These are phyloP conservation scores for Sinocyclocheilus rhinocerous DNA, from an alignment of 2,113 vertebrate genomes.

Conservation along the genomic window DNA sequence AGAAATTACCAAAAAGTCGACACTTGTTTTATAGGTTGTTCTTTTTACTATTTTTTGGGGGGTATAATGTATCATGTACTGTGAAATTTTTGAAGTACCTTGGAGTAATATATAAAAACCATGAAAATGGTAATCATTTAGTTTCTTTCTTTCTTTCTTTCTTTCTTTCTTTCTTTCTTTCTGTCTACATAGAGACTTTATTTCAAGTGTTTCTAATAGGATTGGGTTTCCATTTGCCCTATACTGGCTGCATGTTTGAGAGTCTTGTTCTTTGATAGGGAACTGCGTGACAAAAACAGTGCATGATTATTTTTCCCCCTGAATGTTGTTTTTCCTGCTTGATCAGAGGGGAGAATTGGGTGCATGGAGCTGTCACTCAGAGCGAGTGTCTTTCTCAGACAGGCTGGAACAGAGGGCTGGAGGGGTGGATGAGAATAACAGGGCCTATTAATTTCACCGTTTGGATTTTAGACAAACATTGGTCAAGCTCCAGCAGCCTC, in stretches of 20 bases:
- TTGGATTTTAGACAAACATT: constrained; percentile 69
- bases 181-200: neutral
- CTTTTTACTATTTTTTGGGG: neutral
- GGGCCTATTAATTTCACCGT: constrained; percentile 71
- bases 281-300: constrained; percentile 50
- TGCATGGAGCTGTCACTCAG: constrained; percentile 62
- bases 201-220: constrained; percentile 44
- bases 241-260: constrained; percentile 56
- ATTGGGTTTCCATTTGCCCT: constrained; percentile 65
- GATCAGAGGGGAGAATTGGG: neutral
- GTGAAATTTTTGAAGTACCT: too few relatives aligned
- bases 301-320: neutral
- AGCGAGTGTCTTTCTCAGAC: constrained; percentile 32
- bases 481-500: constrained; percentile 70
- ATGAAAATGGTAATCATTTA: too few relatives aligned
- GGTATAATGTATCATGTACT: too few relatives aligned
- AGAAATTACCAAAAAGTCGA: neutral
- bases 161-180: neutral
- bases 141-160: neutral
- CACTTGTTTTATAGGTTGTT: neutral
- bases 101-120: too few relatives aligned
- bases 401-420: constrained; percentile 51
- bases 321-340: constrained; percentile 27
- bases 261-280: constrained; percentile 57
- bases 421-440: constrained; percentile 61